Evolutionary conservation across 1,140 invertebrate genomes (phyloP), one percentile per base, ranked within the genome.

Genomic region (Drosophila ironensis): DNA sequence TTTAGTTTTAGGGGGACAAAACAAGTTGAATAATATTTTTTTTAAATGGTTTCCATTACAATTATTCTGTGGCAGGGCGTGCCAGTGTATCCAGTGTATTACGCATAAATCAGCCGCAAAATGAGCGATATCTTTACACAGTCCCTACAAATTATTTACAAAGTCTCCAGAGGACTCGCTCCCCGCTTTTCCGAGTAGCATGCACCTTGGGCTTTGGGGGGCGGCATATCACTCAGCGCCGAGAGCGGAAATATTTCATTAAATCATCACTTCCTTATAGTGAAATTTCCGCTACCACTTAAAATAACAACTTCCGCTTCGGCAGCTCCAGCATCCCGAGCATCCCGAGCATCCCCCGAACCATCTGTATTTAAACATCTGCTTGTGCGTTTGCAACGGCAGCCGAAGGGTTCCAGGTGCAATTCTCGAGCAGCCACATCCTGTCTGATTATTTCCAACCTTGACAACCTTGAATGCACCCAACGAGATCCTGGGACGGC

Each of bases 261-360:
- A 82, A 84, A 84, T 84, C 78, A 81, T 77, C 63, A 70, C 77
- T 76, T 82, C 59, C 78, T 82, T 54, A 56, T 77, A 70, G 63
- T 70, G 63, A 82, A 82, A 82, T 82, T 84, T 82, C 78, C 78
- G 78, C 72, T 54, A 77, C 69, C 78, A 82, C 78, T 82, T 82
- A 82, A 82, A 82, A 84, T 82, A 84, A 82, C 78, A 84, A 82
- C 84, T 82, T 82, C 72, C 78, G 72, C 63, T 48, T 70, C 53
- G 54, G 50, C 61, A 50, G 54, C 63, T 72, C 66, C 72, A 69
- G 59, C 54, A 63, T 35, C 33, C 35, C 17, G 45, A 56, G 41
- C 24, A 24, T 8, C 20, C 9, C 2, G 25, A 25, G 41, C 24
- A 11, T 7, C 37, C 5, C 9, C 14, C 2, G 12, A 19, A 30